Evolutionary conservation across 2,888 invertebrate genomes (phyloP).

Genomic region (Sthenelais limicola): DNA sequence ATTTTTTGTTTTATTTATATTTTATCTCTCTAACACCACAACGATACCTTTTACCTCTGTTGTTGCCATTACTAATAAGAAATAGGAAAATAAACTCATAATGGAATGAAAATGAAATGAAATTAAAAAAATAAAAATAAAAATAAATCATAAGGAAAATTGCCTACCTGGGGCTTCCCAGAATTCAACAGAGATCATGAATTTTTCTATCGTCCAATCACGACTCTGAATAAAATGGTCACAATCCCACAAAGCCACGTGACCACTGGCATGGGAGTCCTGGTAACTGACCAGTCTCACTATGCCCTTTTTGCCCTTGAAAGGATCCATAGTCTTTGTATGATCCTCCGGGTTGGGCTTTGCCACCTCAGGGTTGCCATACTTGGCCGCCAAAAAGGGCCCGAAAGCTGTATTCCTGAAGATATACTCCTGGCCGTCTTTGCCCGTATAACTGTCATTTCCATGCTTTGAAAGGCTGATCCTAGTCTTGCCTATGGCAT

Average conservation of each 20-base stretch:
- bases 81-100: too few relatives aligned
- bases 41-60: too few relatives aligned
- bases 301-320: slow-evolving; percentile 67
- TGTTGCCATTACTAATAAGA: too few relatives aligned
- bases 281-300: slow-evolving; percentile 67
- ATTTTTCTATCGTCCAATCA: slow-evolving; percentile 65
- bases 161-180: slow-evolving; percentile 68
- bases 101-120: too few relatives aligned
- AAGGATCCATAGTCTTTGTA: slow-evolving; percentile 59
- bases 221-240: slow-evolving; percentile 67
- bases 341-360: slow-evolving; percentile 56
- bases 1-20: too few relatives aligned
- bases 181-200: slow-evolving; percentile 68
- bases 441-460: slow-evolving; percentile 61
- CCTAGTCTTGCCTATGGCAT: slow-evolving; percentile 63
- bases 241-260: slow-evolving; percentile 70
- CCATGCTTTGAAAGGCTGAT: slow-evolving; percentile 64
- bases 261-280: slow-evolving; percentile 63
- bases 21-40: too few relatives aligned
- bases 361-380: slow-evolving; percentile 66
- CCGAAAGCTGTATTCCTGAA: slow-evolving; percentile 69
- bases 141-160: neutral
- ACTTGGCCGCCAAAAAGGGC: slow-evolving; percentile 67
- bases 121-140: neutral
- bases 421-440: slow-evolving; percentile 63